phyloP scores from a whole-genome alignment of 2,797 vertebrate species.

The Anguilla pacifica region DNA sequence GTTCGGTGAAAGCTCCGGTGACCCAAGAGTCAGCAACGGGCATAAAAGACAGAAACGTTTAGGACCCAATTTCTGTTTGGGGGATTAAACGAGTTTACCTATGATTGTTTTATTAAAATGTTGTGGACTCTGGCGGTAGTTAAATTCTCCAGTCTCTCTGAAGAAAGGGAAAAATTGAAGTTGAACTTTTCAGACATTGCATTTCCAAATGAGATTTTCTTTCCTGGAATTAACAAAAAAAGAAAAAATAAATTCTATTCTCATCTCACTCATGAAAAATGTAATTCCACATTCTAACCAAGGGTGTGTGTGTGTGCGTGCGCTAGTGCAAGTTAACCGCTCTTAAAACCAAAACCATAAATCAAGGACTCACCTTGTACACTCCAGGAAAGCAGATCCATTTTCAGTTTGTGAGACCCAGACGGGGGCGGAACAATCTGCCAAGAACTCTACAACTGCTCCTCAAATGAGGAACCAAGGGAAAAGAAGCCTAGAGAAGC shows the following conservation, averaged over 20 bases:
- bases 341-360: background rate
- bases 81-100: constrained; percentile 43
- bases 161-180: constrained; percentile 33
- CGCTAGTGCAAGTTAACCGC: background rate
- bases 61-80: constrained; percentile 31
- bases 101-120: constrained; percentile 41
- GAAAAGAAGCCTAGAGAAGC: background rate
- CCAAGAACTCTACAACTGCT: background rate
- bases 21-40: constrained; percentile 4
- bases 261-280: background rate
- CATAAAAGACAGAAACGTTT: constrained; percentile 10
- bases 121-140: constrained; percentile 48
- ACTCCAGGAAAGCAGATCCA: background rate
- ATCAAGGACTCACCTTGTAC: constrained; percentile 10
- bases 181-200: constrained; percentile 44
- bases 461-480: background rate
- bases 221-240: constrained; percentile 22
- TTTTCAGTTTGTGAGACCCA: background rate
- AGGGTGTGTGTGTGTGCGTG: background rate
- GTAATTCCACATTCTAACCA: background rate
- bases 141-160: background rate
- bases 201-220: background rate
- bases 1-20: background rate
- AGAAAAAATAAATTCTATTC: constrained; percentile 17
- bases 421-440: background rate